Conservation (phyloP, 2,113 vertebrate genomes). For the Parus major region DNA sequence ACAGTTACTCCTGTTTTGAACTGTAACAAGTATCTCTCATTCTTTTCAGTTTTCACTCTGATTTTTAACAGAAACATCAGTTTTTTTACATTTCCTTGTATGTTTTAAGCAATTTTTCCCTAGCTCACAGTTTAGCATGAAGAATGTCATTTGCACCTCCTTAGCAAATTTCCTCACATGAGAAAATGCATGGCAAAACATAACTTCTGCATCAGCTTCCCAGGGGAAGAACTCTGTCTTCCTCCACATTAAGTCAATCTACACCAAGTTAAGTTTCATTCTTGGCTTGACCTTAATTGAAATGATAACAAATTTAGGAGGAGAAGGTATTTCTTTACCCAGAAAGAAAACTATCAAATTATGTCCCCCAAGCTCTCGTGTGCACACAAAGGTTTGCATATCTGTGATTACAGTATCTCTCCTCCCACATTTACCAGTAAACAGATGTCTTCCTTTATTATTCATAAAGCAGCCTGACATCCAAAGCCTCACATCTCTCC, state of each 20-base stretch:
- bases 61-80: neutral
- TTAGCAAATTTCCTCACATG: neutral
- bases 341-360: neutral
- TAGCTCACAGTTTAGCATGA: neutral
- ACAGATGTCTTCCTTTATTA: slow-evolving; percentile 21
- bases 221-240: neutral
- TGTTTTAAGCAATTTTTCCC: neutral
- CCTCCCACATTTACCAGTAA: neutral
- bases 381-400: neutral
- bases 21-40: neutral
- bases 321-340: neutral
- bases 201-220: neutral
- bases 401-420: neutral
- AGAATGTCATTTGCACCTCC: neutral
- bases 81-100: neutral
- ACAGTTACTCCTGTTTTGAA: neutral
- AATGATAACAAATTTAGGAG: neutral
- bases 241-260: neutral
- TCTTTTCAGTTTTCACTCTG: neutral
- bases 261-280: neutral
- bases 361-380: neutral
- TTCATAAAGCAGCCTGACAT: neutral
- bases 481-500: neutral
- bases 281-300: neutral
- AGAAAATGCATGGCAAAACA: neutral